Evolutionary conservation across 2,113 vertebrate species (phyloP).

Genomic region (Thalassoma bifasciatum): DNA sequence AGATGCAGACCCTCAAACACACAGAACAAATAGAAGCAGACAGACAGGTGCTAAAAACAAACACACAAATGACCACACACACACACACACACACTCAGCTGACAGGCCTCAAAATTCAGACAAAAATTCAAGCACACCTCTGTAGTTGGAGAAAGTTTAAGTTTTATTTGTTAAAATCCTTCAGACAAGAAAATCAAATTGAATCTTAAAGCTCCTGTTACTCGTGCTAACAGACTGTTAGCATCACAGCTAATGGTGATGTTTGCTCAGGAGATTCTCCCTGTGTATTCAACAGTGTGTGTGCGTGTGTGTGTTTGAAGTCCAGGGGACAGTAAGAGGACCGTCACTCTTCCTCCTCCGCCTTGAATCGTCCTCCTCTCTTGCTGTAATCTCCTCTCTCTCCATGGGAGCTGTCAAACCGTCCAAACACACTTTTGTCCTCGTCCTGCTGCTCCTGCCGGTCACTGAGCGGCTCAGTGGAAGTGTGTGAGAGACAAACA

Average conservation of each 20-base stretch:
- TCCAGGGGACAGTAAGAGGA: background rate
- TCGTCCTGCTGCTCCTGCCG: background rate
- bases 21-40: background rate
- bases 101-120: too few relatives aligned
- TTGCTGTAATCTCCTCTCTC: slow-evolving; percentile 15
- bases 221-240: background rate
- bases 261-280: background rate
- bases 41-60: slow-evolving; percentile 9
- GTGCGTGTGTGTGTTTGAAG: slow-evolving; percentile 1
- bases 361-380: background rate
- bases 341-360: slow-evolving; percentile 38
- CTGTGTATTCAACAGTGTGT: background rate
- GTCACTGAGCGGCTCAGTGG: background rate
- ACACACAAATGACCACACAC: slow-evolving; percentile 19
- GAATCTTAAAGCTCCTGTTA: background rate
- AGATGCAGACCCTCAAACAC: background rate
- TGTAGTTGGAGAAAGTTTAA: too few relatives aligned
- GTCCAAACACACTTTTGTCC: slow-evolving; percentile 13
- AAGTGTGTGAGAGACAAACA: background rate
- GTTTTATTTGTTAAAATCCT: background rate
- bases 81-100: background rate
- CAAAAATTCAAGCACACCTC: too few relatives aligned
- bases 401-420: slow-evolving; percentile 22
- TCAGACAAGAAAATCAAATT: too few relatives aligned
- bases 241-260: background rate